phyloP scores from a whole-genome alignment of 2,888 invertebrate species.

The Chaetoderma sp. region DNA sequence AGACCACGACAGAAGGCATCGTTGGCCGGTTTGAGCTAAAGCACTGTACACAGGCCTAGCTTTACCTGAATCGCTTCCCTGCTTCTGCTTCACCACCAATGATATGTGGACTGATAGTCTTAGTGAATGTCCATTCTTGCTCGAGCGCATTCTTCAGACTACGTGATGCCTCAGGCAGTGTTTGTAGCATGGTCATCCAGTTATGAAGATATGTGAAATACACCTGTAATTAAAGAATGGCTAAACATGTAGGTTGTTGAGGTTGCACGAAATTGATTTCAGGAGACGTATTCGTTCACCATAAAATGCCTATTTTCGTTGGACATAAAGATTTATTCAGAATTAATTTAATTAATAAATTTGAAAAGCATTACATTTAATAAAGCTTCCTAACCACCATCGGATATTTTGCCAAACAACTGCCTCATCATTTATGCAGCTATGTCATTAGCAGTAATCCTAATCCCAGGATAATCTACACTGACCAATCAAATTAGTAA shows the following conservation, averaged over 20 bases:
- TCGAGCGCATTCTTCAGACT: conserved; percentile 80
- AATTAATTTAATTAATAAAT: too few relatives aligned
- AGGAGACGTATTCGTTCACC: background rate
- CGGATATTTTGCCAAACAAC: too few relatives aligned
- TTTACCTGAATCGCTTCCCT: conserved; percentile 82
- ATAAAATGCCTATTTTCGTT: background rate
- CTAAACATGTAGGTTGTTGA: background rate
- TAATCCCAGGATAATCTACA: too few relatives aligned
- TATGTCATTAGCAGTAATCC: too few relatives aligned
- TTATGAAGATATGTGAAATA: conserved; percentile 88
- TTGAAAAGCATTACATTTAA: too few relatives aligned
- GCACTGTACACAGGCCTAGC: too few relatives aligned
- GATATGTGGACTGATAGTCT: conserved; percentile 81
- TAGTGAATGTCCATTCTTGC: conserved; percentile 90
- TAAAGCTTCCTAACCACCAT: too few relatives aligned
- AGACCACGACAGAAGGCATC: too few relatives aligned
- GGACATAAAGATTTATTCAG: background rate
- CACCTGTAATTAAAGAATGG: conserved; percentile 72
- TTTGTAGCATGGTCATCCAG: conserved; percentile 75
- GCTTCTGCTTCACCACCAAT: conserved; percentile 81
- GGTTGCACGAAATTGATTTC: background rate
- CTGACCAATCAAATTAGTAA: too few relatives aligned
- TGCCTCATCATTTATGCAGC: too few relatives aligned
- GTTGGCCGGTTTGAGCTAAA: too few relatives aligned
- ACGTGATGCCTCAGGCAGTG: conserved; percentile 61